Base-by-base conservation (phyloP, 2,888 invertebrate species). In the Drosophila kambysellisi region DNA sequence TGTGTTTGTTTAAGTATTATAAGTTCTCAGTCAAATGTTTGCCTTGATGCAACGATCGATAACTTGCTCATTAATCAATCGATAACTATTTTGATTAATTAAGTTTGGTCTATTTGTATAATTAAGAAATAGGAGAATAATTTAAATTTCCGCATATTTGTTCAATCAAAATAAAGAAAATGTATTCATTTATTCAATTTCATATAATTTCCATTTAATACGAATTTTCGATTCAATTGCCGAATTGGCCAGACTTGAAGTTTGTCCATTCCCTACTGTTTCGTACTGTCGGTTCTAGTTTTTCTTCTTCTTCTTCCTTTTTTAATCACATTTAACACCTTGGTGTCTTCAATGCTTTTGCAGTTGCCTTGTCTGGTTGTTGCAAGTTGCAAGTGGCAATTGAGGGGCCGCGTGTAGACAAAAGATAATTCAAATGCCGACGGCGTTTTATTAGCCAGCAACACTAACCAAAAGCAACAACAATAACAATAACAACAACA, bases 371-470 rank as follows among this genome's bases (percentile, higher is more conserved):
- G 29, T 29, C 17, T 6, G 15, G 41, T 46, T 32, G 53, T 50
- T 59, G 60, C 60, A 67, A 35, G 8, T 20, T 12, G 29, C 51
- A 30, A 32, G 33, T n/a, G n/a, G 5, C 43, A 51, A 29, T 33
- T 53, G 25, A 60, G 9, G 48, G 51, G 46, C 70, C 41, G 58
- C 66, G 53, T 64, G 64, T 37, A 51, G 51, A 35, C 72, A 20
- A 43, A 68, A 82, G 51, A 67, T 73, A 65, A 74, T 68, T 62
- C 66, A 88, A 85, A 71, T 82, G 83, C 90, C 83, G 83, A 64
- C 83, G 83, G 90, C 83, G 59, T 78, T 75, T 83, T 69, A 70
- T 63, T 81, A 63, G 66, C 64, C 76, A 56, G 53, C 60, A 41
- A 35, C 66, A 43, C 29, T 25, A 64, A 29, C 52, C 29, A 39